Evolutionary conservation across 92 coral and sea anemone genomes (phyloP), one percentile per base, ranked within the genome.

Genomic region (Plumapathes pennacea): DNA sequence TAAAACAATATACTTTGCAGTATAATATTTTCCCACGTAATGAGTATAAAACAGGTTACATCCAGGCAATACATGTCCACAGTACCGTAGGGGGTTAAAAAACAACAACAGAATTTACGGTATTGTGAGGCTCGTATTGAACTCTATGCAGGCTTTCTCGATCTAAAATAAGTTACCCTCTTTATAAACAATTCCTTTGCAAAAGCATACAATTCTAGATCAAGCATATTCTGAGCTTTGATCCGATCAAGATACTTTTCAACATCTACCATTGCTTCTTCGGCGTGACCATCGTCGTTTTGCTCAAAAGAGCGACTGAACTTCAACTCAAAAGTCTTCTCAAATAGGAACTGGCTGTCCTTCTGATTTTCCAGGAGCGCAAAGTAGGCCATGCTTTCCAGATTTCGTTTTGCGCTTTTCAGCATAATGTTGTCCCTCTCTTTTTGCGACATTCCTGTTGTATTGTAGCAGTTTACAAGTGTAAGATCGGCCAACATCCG

Each of bases 281-380:
- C 77, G 0, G 96, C 89, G 56, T 69, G 50, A 6, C 91, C 88
- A 10, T 87, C 96, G 19, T 75, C 85, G 13, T 14, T 52, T 43
- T 90, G 97, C 24, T 20, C 38, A 32, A 91, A 91, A 0, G 82
- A 69, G 20, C 57, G 74, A 12, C 25, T 64, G 36, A 91, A 91
- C 46, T 83, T 83, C 53, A 88, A 50, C 14, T 84, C 96, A 67
- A 91, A 91, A 0, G 97, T 91, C 60, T 71, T 88, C 54, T 88
- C 96, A 52, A 91, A 91, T 43, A 91, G 69, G 48, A 83, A 91
- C 49, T 91, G 96, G 58, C 90, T 91, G 62, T 91, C 96, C 15
- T 65, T 46, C 38, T 91, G 96, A 67, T 83, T 80, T 71, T 91
- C 97, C 17, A 82, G 46, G 13, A 91, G 86, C 10, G 96, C 97